These are phyloP conservation scores for Gavia stellata DNA, from an alignment of 2,113 vertebrate species.

Conservation along the genomic window DNA sequence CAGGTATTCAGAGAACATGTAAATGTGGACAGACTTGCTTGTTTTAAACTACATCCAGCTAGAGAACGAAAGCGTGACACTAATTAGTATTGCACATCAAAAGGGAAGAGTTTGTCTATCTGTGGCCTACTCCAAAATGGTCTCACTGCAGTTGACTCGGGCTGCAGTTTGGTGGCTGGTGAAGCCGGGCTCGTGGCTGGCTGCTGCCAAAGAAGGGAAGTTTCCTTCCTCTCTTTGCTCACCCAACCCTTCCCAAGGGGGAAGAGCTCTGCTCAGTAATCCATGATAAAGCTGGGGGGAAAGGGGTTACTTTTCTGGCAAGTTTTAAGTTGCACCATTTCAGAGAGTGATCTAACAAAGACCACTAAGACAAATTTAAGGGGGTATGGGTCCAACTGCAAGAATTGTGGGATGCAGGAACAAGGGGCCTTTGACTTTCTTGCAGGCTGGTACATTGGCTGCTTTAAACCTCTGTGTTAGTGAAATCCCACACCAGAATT, in stretches of 20 bases:
- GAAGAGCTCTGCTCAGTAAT: background rate
- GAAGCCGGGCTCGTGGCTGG: background rate
- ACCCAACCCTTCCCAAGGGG: background rate
- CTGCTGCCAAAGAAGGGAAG: background rate
- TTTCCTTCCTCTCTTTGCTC: background rate
- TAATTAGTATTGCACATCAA: background rate
- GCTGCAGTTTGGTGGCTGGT: background rate
- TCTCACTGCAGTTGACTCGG: background rate
- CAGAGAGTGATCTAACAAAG: background rate
- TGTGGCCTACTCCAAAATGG: background rate
- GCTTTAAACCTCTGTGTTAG: background rate
- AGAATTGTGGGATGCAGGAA: background rate
- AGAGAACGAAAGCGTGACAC: background rate
- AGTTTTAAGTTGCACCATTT: background rate
- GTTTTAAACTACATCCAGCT: background rate
- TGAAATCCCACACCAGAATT: background rate
- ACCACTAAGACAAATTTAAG: background rate
- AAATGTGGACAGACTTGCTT: background rate
- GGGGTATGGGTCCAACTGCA: background rate
- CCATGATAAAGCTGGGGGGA: background rate
- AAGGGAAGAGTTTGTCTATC: background rate
- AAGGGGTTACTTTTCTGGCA: background rate
- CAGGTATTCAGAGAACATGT: background rate
- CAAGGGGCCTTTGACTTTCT: background rate
- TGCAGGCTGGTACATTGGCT: background rate